These are phyloP conservation scores for Chydorus sphaericus DNA, from an alignment of 2,888 invertebrate species.

Conservation along the genomic window DNA sequence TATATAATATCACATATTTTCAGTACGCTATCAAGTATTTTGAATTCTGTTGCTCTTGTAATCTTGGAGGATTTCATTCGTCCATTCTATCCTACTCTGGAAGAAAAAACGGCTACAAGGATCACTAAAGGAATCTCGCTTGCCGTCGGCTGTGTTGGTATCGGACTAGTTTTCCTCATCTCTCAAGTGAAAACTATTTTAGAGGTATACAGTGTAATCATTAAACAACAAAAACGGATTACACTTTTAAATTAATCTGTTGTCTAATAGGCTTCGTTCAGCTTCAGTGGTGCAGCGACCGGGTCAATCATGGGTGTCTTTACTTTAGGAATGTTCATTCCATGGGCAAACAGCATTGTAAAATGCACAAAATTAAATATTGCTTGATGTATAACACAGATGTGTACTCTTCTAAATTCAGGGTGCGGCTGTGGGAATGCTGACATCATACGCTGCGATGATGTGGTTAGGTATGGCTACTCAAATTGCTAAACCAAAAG, in stretches of 20 bases:
- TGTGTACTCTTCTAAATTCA: too few species aligned
- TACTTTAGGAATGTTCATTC: slow-evolving; percentile 73
- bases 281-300: slow-evolving; percentile 77
- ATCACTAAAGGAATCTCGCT: slow-evolving; percentile 55
- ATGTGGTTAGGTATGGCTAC: slow-evolving; percentile 24
- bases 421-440: slow-evolving; percentile 22
- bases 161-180: slow-evolving; percentile 68
- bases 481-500: slow-evolving; percentile 17
- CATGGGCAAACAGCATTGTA: slow-evolving; percentile 69
- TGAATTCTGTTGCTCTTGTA: slow-evolving; percentile 83
- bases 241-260: too few species aligned
- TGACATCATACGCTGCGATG: slow-evolving; percentile 20
- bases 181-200: slow-evolving; percentile 74
- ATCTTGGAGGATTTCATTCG: slow-evolving; percentile 73
- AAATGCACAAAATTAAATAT: too few species aligned
- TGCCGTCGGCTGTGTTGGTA: slow-evolving; percentile 56
- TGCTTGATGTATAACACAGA: not conserved
- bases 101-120: slow-evolving; percentile 25
- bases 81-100: slow-evolving; percentile 33
- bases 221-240: not conserved
- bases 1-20: slow-evolving; percentile 21
- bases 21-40: slow-evolving; percentile 84
- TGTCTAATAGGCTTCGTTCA: slow-evolving; percentile 42
- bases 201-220: slow-evolving; percentile 40
- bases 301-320: slow-evolving; percentile 77